phyloP scores from a whole-genome alignment of 2,888 invertebrate genomes.

The Xestia c-nigrum region DNA sequence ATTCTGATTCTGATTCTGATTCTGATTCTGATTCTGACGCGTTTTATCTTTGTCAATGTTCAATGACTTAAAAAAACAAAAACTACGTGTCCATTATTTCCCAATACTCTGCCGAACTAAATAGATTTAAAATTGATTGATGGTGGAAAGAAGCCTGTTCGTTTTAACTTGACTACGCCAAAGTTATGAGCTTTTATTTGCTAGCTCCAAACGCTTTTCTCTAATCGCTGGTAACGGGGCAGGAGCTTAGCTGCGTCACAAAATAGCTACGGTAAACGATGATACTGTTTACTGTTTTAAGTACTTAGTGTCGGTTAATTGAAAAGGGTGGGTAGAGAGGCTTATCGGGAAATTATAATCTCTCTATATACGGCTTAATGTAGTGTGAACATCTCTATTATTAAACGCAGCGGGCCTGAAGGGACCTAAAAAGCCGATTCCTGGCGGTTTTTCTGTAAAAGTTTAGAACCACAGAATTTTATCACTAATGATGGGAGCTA shows the following conservation, averaged over 20 bases:
- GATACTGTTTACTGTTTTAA: conserved; percentile 44
- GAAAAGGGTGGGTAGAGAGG: conserved; percentile 35
- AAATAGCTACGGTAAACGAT: conserved; percentile 10
- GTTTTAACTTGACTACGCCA: neutral
- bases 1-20: no score
- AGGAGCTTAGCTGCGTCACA: neutral
- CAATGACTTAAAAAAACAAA: no score
- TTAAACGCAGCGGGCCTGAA: neutral
- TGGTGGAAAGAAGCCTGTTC: neutral
- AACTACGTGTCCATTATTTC: no score
- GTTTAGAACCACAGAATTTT: neutral
- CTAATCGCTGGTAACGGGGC: neutral
- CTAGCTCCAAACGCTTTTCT: neutral
- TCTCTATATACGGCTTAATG: conserved; percentile 13
- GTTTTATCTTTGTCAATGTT: no score
- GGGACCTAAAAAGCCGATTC: neutral
- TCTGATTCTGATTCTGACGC: no score
- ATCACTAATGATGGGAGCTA: neutral
- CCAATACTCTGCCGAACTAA: no score
- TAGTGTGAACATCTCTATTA: neutral
- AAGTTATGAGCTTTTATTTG: neutral
- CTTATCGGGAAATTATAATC: conserved; percentile 32
- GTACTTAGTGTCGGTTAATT: conserved; percentile 34
- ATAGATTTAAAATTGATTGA: no score
- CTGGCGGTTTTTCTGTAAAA: neutral